A percentile compares a stretch with the other conserved stretches of the same genome.
These are phyloP conservation scores for Falco novaeseelandiae DNA, from an alignment of 2,797 vertebrate genomes.

Conservation along the genomic window DNA sequence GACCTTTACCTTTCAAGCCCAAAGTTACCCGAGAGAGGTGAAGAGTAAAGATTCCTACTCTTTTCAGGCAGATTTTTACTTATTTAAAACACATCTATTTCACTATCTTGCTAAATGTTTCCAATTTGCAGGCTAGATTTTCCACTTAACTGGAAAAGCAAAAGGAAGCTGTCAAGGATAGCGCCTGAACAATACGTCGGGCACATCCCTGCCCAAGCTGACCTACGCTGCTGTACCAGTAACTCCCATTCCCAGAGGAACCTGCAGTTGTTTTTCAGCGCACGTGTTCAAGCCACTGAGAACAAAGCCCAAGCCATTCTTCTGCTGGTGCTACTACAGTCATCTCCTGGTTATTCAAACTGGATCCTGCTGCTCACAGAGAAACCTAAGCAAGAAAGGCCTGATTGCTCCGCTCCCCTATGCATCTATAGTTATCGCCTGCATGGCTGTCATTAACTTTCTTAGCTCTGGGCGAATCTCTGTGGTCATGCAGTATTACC, in stretches of 20 bases:
- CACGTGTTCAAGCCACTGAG: not conserved
- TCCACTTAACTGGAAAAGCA: conserved; percentile 46
- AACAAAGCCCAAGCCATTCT: not conserved
- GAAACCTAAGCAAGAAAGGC: not conserved
- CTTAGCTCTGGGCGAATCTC: not conserved
- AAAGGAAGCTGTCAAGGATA: conserved; percentile 37
- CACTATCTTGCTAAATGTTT: not conserved
- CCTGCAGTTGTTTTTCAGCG: not conserved
- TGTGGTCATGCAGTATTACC: not conserved
- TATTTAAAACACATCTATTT: conserved; percentile 24
- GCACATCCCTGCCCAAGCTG: not conserved
- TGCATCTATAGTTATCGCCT: not conserved
- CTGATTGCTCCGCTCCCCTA: not conserved
- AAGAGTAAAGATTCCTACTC: not conserved
- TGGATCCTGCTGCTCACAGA: not conserved
- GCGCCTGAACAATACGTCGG: not conserved
- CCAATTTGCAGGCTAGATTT: conserved; percentile 27
- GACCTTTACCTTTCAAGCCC: not conserved
- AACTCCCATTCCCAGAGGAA: not conserved
- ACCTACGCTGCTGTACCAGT: not conserved
- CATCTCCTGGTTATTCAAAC: not conserved
- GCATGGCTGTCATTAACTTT: not conserved
- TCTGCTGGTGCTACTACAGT: not conserved
- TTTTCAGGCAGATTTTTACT: not conserved
- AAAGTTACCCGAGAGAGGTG: not conserved